Base-by-base conservation (phyloP, 92 coral and sea anemone genomes). In the Pocillopora grandis region DNA sequence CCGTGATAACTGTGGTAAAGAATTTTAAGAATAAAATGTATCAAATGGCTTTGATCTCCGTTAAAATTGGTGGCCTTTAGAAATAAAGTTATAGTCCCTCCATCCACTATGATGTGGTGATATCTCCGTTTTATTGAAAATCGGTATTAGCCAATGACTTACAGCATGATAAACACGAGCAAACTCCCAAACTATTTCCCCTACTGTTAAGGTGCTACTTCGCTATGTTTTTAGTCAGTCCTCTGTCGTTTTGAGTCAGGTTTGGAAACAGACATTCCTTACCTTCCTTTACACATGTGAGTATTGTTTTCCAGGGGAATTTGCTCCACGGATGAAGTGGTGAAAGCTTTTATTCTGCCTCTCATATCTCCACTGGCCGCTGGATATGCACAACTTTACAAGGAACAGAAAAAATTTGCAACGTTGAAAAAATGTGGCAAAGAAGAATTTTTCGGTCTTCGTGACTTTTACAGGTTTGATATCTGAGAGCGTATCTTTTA, bases 391-490 rank as follows among this genome's bases (percentile, higher is more conserved):
- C 85, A 90, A 18, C 88, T 94, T 48, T 94, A 94, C 79, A 27
- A 59, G 7, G 72, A 74, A 14, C 98, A 94, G 87, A 85, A 84
- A 62, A 31, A 82, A 6, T 90, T 89, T 66, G 75, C 90, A 66
- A 90, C 94, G 21, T 76, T 94, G 55, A 71, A 83, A 63, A 75
- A 69, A n/a, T 85, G 89, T 36, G 89, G 77, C 68, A 92, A 91
- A 75, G 95, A 94, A 52, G 98, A 90, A 62, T 94, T 92, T 62
- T 94, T 92, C 86, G 98, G 98, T 21, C 89, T 94, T 19, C 93
- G 98, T 36, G 98, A 94, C 87, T 94, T 92, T 80, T 94, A 94
- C 83, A 90, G 98, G 98, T 94, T 56, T n/a, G 27, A 14, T 23
- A 37, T 49, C 12, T 14, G 20, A 3, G 21, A 75, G 1, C 10